Evolutionary conservation across 2,888 invertebrate genomes (phyloP).

Genomic region (Xylota sylvarum): DNA sequence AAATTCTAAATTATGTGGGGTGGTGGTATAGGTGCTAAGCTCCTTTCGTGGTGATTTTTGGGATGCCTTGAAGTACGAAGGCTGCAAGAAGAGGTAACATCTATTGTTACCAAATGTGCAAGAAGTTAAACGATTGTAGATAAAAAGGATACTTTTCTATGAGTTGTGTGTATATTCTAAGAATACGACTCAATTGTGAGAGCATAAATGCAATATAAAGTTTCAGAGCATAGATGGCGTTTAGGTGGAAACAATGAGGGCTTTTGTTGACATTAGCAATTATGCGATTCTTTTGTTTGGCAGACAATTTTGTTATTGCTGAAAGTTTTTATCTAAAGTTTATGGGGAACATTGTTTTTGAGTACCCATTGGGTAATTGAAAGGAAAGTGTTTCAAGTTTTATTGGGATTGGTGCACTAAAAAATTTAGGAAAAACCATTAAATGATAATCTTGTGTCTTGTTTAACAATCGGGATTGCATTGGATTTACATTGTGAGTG

Average conservation of each 20-base stretch:
- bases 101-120: conserved; percentile 58
- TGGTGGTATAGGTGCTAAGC: conserved; percentile 13
- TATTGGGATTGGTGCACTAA: background rate
- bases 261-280: conserved; percentile 54
- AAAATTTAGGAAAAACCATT: no score
- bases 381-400: background rate
- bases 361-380: background rate
- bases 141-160: conserved; percentile 28
- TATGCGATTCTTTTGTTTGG: conserved; percentile 42
- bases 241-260: conserved; percentile 48
- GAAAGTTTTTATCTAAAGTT: conserved; percentile 26
- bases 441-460: no score
- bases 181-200: conserved; percentile 36
- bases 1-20: conserved; percentile 21
- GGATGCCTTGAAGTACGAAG: conserved; percentile 10
- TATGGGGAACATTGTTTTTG: background rate
- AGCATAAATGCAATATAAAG: conserved; percentile 42
- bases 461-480: no score
- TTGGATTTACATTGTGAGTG: no score
- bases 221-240: conserved; percentile 36
- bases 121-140: conserved; percentile 46
- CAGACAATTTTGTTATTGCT: conserved; percentile 18
- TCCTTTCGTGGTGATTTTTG: conserved; percentile 50
- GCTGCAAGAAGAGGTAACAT: background rate
- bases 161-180: conserved; percentile 18